Evolutionary conservation across 2,113 vertebrate genomes (phyloP), one percentile per base, ranked within the genome.

Genomic region (Hystrix brachyura): DNA sequence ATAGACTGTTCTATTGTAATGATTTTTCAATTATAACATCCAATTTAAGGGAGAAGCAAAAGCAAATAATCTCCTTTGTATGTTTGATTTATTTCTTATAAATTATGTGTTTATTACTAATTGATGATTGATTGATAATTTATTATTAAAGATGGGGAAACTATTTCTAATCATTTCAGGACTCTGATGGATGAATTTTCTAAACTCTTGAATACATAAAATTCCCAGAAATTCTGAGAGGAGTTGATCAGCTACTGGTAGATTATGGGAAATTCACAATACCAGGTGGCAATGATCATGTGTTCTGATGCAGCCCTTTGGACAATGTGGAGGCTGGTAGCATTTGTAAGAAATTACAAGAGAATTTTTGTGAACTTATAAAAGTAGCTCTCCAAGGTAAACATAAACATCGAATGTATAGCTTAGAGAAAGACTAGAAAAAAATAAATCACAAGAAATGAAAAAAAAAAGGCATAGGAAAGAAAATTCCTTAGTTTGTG

Each of bases 341-440:
- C 12, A 60, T 51, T n/a, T 87, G 48, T 96, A 72, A 55, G 85
- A 93, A 80, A 93, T 69, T 43, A 48, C 43, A 95, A 72, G 3
- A 93, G 71, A 80, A n/a, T 7, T 71, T 78, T 5, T 19, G 27
- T 80, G 60, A 14, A 55, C 48, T 91, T 29, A 91, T n/a, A 19
- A 94, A 94, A 90, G 9, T 1, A 72, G 4, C 3, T 88, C 3
- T 90, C 15, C 62, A 91, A 69, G 12, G 9, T 62, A 81, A 90
- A 53, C 2, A 65, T 78, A 87, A 96, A 79, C 65, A 90, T 90
- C 87, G 9, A 43, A 83, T 53, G 64, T 92, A 46, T 43, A 80
- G 19, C 21, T 96, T 18, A 46, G 43, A 94, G 57, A 87, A 95
- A 90, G 7, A 87, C 9, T n/a, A 76, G 29, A 79, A 81, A 92